A percentile compares a stretch with the other conserved stretches of the same genome.
These are phyloP conservation scores for Stenopsyche tienmushanensis DNA, from an alignment of 1,140 invertebrate species.

Conservation along the genomic window DNA sequence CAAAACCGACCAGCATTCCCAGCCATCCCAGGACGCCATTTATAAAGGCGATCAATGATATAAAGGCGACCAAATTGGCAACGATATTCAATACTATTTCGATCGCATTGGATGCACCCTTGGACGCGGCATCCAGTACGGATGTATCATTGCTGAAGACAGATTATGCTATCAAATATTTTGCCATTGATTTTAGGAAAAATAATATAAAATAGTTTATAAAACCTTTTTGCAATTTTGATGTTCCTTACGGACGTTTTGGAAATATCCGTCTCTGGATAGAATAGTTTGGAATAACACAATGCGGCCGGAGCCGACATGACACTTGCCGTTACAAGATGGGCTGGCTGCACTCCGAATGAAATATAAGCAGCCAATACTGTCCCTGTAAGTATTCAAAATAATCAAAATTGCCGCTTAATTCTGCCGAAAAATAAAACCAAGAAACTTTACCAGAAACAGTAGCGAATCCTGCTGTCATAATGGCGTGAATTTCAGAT, in stretches of 20 bases:
- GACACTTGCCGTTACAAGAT: conserved; percentile 86
- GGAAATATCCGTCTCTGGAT: conserved; percentile 83
- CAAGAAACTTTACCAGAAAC: conserved; percentile 72
- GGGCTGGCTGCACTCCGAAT: conserved; percentile 81
- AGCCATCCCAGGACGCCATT: conserved; percentile 80
- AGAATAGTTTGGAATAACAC: conserved; percentile 85
- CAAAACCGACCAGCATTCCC: conserved; percentile 68
- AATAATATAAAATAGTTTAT: no score
- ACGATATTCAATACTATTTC: conserved; percentile 84
- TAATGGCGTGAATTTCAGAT: conserved; percentile 90
- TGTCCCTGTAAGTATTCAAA: conserved; percentile 59
- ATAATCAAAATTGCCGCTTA: no score
- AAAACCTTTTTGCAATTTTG: conserved; percentile 62
- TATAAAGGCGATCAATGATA: conserved; percentile 82
- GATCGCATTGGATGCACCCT: conserved; percentile 80
- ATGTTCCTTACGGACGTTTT: conserved; percentile 69
- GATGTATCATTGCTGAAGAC: conserved; percentile 74
- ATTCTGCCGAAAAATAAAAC: no score
- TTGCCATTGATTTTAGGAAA: no score
- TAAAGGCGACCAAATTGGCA: conserved; percentile 91
- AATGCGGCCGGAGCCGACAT: conserved; percentile 94
- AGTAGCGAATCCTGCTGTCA: conserved; percentile 92
- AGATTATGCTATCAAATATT: no score
- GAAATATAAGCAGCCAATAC: conserved; percentile 90
- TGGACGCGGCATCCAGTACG: conserved; percentile 83